These are phyloP conservation scores for Spodoptera exigua DNA, from an alignment of 2,888 invertebrate genomes.

Conservation along the genomic window DNA sequence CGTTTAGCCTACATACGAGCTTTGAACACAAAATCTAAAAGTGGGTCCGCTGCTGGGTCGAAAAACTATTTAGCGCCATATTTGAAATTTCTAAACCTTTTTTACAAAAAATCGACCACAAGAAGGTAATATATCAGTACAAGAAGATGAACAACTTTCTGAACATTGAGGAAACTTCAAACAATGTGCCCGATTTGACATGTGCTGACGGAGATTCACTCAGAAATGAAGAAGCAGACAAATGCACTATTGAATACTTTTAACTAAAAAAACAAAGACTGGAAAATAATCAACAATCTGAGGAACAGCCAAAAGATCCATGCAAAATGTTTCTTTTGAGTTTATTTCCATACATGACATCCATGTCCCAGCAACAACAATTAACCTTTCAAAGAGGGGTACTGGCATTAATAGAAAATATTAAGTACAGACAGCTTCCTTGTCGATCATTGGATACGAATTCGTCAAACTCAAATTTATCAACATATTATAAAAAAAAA, in stretches of 20 bases:
- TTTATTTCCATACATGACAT: background rate
- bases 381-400: constrained; percentile 5
- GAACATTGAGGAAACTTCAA: constrained; percentile 3
- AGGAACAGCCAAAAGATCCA: background rate
- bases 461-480: background rate
- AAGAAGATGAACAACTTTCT: background rate
- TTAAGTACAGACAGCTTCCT: background rate
- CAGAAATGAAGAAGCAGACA: background rate
- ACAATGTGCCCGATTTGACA: background rate
- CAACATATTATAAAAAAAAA: background rate
- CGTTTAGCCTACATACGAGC: constrained; percentile 9
- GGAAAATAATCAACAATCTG: background rate
- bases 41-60: background rate
- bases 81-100: background rate
- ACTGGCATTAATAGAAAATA: constrained; percentile 3
- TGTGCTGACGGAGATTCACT: background rate
- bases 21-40: constrained; percentile 4
- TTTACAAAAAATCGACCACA: background rate
- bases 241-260: constrained; percentile 2
- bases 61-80: constrained; percentile 2
- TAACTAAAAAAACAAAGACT: background rate
- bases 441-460: background rate
- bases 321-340: constrained; percentile 6
- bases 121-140: too few relatives aligned
- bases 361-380: constrained; percentile 5